Conservation (phyloP, 2,113 vertebrate genomes). For the Saiga tatarica region DNA sequence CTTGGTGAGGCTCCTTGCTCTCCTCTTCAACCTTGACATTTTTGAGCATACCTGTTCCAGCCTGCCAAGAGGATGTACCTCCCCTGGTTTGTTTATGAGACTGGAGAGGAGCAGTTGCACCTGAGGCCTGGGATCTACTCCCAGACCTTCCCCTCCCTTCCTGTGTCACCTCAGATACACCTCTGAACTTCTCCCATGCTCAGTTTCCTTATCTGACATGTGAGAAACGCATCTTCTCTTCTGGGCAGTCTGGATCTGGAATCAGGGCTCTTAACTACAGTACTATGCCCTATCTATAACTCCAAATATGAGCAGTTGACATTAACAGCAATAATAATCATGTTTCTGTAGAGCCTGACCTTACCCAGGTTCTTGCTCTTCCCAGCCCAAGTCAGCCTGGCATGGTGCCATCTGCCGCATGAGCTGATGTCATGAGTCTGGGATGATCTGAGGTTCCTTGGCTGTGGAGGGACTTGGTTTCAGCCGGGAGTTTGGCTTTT, state of each 20-base stretch:
- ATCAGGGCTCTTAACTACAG: neutral
- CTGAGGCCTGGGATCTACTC: neutral
- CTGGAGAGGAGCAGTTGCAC: neutral
- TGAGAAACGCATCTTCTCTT: neutral
- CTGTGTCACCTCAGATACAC: neutral
- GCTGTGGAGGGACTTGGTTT: neutral
- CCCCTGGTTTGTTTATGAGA: neutral
- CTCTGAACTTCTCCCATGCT: neutral
- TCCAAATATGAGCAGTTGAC: neutral
- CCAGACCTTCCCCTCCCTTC: neutral
- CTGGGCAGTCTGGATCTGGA: neutral
- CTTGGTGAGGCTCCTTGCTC: neutral
- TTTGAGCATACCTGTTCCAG: neutral
- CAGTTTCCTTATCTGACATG: neutral
- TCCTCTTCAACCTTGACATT: neutral
- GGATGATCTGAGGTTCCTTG: neutral
- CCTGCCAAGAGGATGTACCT: neutral
- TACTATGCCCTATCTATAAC: neutral
- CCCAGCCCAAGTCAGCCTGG: neutral
- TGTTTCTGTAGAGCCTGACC: neutral
- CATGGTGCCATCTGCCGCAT: neutral
- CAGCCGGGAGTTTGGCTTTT: neutral
- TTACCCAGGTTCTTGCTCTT: neutral
- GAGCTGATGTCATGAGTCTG: neutral
- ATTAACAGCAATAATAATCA: neutral